These are phyloP conservation scores for Podiceps cristatus DNA, from an alignment of 2,113 vertebrate genomes.

Conservation along the genomic window DNA sequence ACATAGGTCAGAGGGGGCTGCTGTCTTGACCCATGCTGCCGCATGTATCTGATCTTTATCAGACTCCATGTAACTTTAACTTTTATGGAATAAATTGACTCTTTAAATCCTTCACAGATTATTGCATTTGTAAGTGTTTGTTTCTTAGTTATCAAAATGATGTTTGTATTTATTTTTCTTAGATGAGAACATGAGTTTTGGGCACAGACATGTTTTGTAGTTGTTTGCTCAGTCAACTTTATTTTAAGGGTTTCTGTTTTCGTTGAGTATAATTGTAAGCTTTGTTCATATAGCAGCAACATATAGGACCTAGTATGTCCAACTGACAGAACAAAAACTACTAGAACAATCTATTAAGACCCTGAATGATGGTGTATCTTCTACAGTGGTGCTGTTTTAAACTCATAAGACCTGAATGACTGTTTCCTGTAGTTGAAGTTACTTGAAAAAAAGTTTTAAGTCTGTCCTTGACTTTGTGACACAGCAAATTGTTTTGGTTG, in stretches of 20 bases:
- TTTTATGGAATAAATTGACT: not conserved
- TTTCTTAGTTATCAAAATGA: not conserved
- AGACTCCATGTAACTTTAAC: not conserved
- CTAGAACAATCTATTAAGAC: not conserved
- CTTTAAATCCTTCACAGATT: not conserved
- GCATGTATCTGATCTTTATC: not conserved
- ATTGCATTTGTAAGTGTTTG: not conserved
- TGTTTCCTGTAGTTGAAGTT: not conserved
- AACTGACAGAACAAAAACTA: not conserved
- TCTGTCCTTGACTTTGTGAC: not conserved
- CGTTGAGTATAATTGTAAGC: not conserved
- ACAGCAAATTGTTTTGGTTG: not conserved
- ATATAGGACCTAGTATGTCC: rapidly evolving
- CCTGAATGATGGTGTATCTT: rapidly evolving
- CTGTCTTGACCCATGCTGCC: not conserved
- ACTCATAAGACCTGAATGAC: not conserved
- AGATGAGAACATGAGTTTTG: not conserved
- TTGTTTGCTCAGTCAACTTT: not conserved
- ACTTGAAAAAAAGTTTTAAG: not conserved
- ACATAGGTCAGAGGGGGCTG: not conserved
- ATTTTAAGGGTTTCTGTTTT: not conserved
- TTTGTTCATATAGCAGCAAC: not conserved
- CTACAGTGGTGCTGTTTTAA: not conserved
- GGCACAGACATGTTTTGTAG: not conserved
- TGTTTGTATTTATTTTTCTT: not conserved